phyloP scores from a whole-genome alignment of 2,888 invertebrate genomes.

The Parapristionchus giblindavisi region DNA sequence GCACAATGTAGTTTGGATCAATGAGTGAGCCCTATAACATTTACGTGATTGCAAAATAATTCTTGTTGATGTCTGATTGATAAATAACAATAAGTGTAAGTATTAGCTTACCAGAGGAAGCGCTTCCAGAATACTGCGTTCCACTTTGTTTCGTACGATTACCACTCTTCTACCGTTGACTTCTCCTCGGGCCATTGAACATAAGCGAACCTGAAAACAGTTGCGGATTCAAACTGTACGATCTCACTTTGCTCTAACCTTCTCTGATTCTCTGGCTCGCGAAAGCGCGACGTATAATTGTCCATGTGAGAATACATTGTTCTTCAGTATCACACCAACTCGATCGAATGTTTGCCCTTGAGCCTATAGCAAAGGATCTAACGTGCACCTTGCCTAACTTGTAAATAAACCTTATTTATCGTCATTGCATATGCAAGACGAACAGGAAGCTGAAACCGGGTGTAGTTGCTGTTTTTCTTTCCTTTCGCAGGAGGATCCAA shows the following conservation, averaged over 20 bases:
- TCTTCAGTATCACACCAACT: background rate
- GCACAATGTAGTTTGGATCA: background rate
- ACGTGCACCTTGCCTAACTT: no score
- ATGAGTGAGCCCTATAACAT: background rate
- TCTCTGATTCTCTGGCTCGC: background rate
- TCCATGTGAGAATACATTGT: background rate
- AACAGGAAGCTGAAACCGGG: background rate
- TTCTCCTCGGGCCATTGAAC: background rate
- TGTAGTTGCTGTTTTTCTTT: background rate
- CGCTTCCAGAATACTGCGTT: background rate
- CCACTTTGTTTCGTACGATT: background rate
- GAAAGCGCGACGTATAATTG: conserved; percentile 9
- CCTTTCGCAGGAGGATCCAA: background rate
- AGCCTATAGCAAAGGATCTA: background rate
- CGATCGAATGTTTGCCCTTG: conserved; percentile 24
- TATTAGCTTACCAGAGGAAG: background rate
- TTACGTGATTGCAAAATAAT: no score
- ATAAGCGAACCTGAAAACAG: background rate
- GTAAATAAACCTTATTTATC: conserved; percentile 21
- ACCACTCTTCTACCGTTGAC: background rate
- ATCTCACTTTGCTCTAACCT: no score
- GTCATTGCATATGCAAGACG: conserved; percentile 10
- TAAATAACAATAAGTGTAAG: background rate
- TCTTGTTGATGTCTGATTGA: no score
- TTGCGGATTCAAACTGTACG: background rate